Conservation (phyloP, 2,113 vertebrate genomes). For the Oxygymnocypris stewartii region DNA sequence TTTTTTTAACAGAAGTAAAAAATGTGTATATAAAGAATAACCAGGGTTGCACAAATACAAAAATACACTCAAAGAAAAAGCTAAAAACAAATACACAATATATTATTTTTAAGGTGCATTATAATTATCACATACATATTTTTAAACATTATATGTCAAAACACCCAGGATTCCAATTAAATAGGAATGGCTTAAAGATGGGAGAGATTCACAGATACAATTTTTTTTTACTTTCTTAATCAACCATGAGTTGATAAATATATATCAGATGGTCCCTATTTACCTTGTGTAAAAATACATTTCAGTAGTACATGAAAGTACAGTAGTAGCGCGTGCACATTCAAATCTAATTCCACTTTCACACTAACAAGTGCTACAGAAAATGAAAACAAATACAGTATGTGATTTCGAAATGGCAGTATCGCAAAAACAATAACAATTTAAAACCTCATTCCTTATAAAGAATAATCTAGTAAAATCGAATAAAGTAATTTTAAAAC, state of each 20-base stretch:
- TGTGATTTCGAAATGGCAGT: constrained; percentile 16
- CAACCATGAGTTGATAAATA: neutral
- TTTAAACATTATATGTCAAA: neutral
- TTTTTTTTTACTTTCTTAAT: no score
- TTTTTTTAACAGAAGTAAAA: neutral
- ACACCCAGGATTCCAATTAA: neutral
- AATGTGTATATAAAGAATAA: neutral
- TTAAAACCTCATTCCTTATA: neutral
- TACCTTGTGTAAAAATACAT: constrained; percentile 16
- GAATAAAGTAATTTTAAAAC: neutral
- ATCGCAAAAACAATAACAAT: neutral
- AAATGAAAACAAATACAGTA: neutral
- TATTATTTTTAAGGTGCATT: neutral
- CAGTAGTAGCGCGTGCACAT: neutral
- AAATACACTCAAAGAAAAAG: neutral
- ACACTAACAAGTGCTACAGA: neutral
- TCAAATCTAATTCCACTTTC: neutral
- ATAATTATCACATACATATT: neutral
- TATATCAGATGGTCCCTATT: constrained; percentile 8
- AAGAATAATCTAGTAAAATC: neutral
- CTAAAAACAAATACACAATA: neutral
- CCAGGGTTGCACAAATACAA: constrained; percentile 18
- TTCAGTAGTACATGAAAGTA: constrained; percentile 15
- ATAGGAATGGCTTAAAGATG: neutral
- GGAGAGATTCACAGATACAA: neutral